A percentile compares a stretch with the other conserved stretches of the same genome.
Evolutionary conservation across 2,888 invertebrate genomes (phyloP).

Genomic region (Zootermopsis nevadensis): DNA sequence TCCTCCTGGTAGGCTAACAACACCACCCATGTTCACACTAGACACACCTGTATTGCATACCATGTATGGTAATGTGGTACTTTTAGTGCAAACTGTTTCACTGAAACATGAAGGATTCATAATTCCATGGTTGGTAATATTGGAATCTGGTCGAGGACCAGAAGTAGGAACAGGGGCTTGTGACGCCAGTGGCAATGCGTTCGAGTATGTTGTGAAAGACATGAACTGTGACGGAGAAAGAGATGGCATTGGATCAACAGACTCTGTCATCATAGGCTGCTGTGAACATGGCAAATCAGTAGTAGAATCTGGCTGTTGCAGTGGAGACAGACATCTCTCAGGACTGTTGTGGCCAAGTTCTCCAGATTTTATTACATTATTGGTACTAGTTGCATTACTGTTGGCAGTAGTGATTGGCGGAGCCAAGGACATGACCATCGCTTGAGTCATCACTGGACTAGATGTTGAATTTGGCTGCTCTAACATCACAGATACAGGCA

Average conservation of each 20-base stretch:
- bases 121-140: not conserved
- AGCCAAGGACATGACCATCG: not conserved
- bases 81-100: not conserved
- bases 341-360: not conserved
- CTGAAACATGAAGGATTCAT: not conserved
- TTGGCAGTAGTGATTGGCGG: not conserved
- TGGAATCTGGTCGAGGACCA: not conserved
- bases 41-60: not conserved
- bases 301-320: slow-evolving; percentile 36
- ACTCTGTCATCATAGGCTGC: not conserved
- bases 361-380: not conserved
- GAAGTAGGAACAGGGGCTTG: slow-evolving; percentile 4
- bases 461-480: slow-evolving; percentile 15
- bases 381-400: not conserved
- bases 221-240: not conserved
- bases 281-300: slow-evolving; percentile 44
- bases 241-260: not conserved
- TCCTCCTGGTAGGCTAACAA: not conserved
- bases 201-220: not conserved
- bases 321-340: slow-evolving; percentile 22
- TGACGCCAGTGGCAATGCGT: not conserved
- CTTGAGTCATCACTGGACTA: slow-evolving; percentile 15
- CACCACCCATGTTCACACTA: not conserved
- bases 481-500: slow-evolving; percentile 25
- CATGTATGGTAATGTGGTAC: slow-evolving; percentile 8